Conservation (phyloP, 2,888 invertebrate genomes). For the Zelleria hepariella region DNA sequence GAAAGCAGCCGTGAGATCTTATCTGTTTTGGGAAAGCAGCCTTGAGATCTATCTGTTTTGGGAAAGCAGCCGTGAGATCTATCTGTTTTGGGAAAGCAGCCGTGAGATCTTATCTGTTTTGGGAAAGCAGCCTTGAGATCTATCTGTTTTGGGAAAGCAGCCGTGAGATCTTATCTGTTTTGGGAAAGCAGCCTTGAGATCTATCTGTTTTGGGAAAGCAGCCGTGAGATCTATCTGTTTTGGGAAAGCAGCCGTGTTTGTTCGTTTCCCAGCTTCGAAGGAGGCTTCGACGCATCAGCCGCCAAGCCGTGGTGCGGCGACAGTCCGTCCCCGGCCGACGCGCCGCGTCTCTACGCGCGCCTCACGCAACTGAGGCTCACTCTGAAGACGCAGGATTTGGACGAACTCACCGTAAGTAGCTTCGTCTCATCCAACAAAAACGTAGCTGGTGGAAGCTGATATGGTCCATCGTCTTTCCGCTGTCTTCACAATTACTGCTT, state of each 20-base stretch:
- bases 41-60: no score
- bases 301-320: conserved; percentile 44
- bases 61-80: neutral
- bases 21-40: neutral
- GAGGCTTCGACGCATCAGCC: conserved; percentile 60
- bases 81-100: no score
- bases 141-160: no score
- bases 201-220: neutral
- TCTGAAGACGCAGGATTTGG: conserved; percentile 75
- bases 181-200: no score
- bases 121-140: no score
- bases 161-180: no score
- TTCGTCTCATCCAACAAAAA: neutral
- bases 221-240: no score
- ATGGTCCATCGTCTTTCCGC: no score
- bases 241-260: neutral
- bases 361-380: conserved; percentile 77
- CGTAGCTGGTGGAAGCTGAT: neutral
- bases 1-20: no score
- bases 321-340: conserved; percentile 38
- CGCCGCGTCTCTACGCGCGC: conserved; percentile 71
- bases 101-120: no score
- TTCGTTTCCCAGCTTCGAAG: conserved; percentile 46
- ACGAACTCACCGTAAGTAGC: conserved; percentile 63
- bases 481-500: no score